Conservation (phyloP, 2,797 vertebrate species). For the Malurus splendens region DNA sequence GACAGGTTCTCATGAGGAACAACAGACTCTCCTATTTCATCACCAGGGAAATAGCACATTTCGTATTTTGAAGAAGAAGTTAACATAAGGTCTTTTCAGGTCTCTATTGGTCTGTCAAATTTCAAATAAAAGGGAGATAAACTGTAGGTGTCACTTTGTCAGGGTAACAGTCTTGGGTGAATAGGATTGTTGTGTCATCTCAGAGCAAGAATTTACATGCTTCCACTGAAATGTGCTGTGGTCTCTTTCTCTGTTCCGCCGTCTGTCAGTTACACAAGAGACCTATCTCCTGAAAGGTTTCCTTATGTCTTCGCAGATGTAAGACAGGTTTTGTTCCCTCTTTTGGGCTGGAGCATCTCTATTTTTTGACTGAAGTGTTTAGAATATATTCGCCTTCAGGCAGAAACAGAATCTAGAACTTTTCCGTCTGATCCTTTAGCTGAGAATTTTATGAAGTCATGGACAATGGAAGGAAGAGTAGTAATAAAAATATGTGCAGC, state of each 20-base stretch:
- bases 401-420: background rate
- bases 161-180: background rate
- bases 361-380: background rate
- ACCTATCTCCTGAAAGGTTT: background rate
- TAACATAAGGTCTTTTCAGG: background rate
- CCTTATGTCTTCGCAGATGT: rapidly evolving
- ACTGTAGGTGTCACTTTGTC: background rate
- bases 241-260: background rate
- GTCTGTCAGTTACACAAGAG: background rate
- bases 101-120: background rate
- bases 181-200: background rate
- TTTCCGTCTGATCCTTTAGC: background rate
- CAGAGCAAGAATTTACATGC: background rate
- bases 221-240: background rate
- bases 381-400: background rate
- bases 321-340: background rate
- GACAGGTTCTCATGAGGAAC: background rate
- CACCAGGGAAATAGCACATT: background rate
- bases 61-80: background rate
- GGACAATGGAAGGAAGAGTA: background rate
- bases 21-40: background rate
- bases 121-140: background rate
- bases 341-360: rapidly evolving
- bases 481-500: background rate
- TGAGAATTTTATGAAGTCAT: background rate